Conservation (phyloP, 2,113 vertebrate species). For the Vanacampus margaritifer region DNA sequence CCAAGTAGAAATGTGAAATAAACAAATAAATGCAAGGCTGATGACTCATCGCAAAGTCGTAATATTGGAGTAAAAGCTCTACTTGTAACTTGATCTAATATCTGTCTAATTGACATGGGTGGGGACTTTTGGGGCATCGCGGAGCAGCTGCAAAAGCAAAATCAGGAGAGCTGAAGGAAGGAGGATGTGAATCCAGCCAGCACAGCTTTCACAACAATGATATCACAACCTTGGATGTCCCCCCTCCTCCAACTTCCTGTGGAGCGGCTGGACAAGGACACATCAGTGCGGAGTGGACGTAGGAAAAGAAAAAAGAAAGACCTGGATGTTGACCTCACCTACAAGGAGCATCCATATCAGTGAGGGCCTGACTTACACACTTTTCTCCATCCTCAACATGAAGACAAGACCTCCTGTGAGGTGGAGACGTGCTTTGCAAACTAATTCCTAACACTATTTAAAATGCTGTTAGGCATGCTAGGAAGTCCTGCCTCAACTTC, state of each 20-base stretch:
- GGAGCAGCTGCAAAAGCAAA: constrained; percentile 55
- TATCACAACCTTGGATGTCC: constrained; percentile 55
- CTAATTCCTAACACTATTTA: neutral
- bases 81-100: constrained; percentile 11
- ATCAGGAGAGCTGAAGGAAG: constrained; percentile 41
- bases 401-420: neutral
- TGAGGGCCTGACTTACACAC: constrained; percentile 5
- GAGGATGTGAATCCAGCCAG: constrained; percentile 61
- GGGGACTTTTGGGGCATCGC: constrained; percentile 22
- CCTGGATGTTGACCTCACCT: constrained; percentile 39
- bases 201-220: constrained; percentile 66
- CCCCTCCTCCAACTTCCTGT: constrained; percentile 53
- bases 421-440: too few species aligned
- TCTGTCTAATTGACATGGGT: constrained; percentile 30
- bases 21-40: neutral
- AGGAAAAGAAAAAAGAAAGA: constrained; percentile 33
- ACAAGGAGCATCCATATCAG: constrained; percentile 10
- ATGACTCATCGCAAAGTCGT: too few species aligned
- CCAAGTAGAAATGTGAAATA: neutral
- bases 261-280: constrained; percentile 48
- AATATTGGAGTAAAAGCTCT: too few species aligned
- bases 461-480: too few species aligned
- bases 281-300: constrained; percentile 28
- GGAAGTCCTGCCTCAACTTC: too few species aligned
- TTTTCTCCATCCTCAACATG: neutral